Base-by-base conservation (phyloP, 2,113 vertebrate species). In the Halcyon malimbica region DNA sequence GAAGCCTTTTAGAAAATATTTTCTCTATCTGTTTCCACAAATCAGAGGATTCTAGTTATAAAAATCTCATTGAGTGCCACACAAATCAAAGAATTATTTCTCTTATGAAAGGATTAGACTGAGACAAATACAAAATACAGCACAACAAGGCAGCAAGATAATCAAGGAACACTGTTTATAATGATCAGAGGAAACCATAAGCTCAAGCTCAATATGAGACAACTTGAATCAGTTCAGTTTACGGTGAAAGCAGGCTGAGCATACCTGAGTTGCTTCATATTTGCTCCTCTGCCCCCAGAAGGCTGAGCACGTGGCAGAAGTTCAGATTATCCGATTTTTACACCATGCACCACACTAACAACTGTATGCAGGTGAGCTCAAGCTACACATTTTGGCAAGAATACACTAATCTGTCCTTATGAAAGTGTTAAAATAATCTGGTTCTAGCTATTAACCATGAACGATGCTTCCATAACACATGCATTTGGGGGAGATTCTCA, bases 1-100 rank as follows among this genome's bases (percentile, higher is more conserved):
- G 33, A 88, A 83, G 70, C n/a, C 74, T 80, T 25, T 89, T 94
- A 6, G 70, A 93, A 95, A 91, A 67, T 85, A 74, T 65, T 88
- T 79, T 68, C 77, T 89, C 41, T 71, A 26, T 89, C 91, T 94
- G 51, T 83, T 94, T 94, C 60, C 41, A 65, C 20, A 83, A 70
- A 88, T 86, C 79, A 88, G 41, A 29, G 64, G 51, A 90, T 35
- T 83, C 44, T 51, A 67, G 37, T 90, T 67, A 83, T 59, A 83
- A 94, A 91, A 94, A 94, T 35, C 63, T 42, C 46, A 78, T 20
- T 77, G 76, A 92, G 46, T 26, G 31, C 11, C 71, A 93, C 11
- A 76, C 13, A 88, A 88, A 57, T 60, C 81, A 96, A 92, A 93
- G 28, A 86, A 74, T 19, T 64, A 24, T 20, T 42, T 59, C 12